Evolutionary conservation across 2,888 invertebrate species (phyloP).

Genomic region (Sphaerophoria rueppellii): DNA sequence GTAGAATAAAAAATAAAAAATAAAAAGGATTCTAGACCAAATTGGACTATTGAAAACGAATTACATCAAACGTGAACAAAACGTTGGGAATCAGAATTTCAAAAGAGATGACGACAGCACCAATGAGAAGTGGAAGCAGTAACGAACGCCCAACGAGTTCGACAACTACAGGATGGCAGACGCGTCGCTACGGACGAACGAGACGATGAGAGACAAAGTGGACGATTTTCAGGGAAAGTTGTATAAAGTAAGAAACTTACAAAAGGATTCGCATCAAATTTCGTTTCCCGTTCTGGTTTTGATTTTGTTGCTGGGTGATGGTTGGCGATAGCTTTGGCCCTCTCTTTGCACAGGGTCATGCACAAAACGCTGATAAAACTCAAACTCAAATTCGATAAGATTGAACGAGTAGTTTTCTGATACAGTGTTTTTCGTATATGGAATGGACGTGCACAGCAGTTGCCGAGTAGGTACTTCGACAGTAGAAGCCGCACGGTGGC

Average conservation of each 20-base stretch:
- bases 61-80: constrained; percentile 60
- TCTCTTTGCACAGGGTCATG: constrained; percentile 2
- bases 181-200: neutral
- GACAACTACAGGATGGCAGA: neutral
- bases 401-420: constrained; percentile 43
- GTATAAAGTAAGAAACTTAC: constrained; percentile 48
- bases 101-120: constrained; percentile 12
- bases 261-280: constrained; percentile 53
- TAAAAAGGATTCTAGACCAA: constrained; percentile 27
- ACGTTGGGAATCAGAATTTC: constrained; percentile 32
- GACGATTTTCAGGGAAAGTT: constrained; percentile 32
- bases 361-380: constrained; percentile 63
- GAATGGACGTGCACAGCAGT: neutral
- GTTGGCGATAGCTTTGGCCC: neutral
- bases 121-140: neutral
- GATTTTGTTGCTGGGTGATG: constrained; percentile 21
- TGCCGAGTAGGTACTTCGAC: neutral
- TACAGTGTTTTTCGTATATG: constrained; percentile 23
- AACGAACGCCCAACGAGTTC: neutral
- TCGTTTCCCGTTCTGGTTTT: constrained; percentile 45
- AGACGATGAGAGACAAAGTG: neutral
- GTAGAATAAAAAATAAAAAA: neutral
- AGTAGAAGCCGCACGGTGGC: neutral
- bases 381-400: constrained; percentile 62
- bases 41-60: constrained; percentile 71